Percentiles rank a stretch among this genome's conserved stretches.
Conservation (phyloP, 2,113 vertebrate species). For the Platysternon megacephalum region DNA sequence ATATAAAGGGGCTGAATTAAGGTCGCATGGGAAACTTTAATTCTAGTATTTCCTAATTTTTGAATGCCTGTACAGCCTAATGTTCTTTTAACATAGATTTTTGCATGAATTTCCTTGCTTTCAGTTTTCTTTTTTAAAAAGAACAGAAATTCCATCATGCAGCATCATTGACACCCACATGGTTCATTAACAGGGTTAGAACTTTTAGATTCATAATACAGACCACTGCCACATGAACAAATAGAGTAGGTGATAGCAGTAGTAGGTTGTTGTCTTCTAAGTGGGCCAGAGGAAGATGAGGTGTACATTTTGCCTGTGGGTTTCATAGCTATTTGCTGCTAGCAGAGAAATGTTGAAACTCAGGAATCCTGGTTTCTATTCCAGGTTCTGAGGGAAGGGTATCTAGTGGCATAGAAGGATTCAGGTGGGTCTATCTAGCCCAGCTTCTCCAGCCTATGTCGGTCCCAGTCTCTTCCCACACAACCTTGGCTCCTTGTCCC, state of each 20-base stretch:
- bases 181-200: not conserved
- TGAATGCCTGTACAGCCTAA: not conserved
- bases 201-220: not conserved
- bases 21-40: not conserved
- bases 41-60: slow-evolving; percentile 3
- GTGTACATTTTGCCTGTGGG: not conserved
- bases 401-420: not conserved
- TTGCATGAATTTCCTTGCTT: not conserved
- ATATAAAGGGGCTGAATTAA: not conserved
- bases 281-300: not conserved
- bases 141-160: not conserved
- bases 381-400: not conserved
- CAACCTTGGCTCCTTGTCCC: not conserved
- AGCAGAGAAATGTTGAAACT: not conserved
- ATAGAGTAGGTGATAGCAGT: not conserved
- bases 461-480: not conserved
- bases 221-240: not conserved
- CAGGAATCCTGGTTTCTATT: not conserved
- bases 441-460: not conserved
- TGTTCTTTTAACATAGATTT: not conserved
- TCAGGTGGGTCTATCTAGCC: no score
- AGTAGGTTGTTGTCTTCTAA: not conserved
- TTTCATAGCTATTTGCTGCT: not conserved
- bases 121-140: not conserved
- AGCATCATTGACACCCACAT: not conserved